A percentile compares a stretch with the other conserved stretches of the same genome.
Conservation (phyloP, 2,888 invertebrate species). For the Melinaea menophilus region DNA sequence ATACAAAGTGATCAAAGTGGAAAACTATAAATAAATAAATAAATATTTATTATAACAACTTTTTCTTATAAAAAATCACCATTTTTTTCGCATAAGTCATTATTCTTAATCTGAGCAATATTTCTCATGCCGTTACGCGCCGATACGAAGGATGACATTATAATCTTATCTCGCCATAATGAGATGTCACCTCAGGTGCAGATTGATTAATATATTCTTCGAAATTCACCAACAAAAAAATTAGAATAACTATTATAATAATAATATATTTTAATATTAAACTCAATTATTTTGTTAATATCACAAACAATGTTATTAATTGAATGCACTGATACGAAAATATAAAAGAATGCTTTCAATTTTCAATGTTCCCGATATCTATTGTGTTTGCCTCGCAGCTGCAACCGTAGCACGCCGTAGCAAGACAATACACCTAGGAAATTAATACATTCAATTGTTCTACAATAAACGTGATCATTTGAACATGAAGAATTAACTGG, state of each 20-base stretch:
- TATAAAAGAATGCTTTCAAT: not conserved
- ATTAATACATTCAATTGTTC: slow-evolving; percentile 2
- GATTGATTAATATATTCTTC: slow-evolving; percentile 8
- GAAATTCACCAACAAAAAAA: not conserved
- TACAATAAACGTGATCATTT: not conserved
- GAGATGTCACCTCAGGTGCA: slow-evolving; percentile 10
- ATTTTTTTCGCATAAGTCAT: slow-evolving; percentile 21
- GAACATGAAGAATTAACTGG: no score
- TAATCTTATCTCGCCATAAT: slow-evolving; percentile 11
- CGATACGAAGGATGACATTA: slow-evolving; percentile 10
- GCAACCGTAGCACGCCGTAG: not conserved
- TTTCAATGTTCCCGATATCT: slow-evolving; percentile 2
- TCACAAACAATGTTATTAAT: not conserved
- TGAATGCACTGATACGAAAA: not conserved
- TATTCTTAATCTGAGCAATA: slow-evolving; percentile 53
- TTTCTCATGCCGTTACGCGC: slow-evolving; percentile 28
- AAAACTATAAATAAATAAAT: no score
- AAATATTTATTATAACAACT: no score
- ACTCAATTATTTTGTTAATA: not conserved
- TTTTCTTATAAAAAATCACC: no score
- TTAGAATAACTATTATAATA: not conserved
- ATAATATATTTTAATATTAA: not conserved
- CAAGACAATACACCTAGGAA: slow-evolving; percentile 3
- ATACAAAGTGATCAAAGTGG: no score
- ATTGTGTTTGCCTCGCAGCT: not conserved